phyloP scores from a whole-genome alignment of 2,797 vertebrate species.

The Acanthurus lineatus region DNA sequence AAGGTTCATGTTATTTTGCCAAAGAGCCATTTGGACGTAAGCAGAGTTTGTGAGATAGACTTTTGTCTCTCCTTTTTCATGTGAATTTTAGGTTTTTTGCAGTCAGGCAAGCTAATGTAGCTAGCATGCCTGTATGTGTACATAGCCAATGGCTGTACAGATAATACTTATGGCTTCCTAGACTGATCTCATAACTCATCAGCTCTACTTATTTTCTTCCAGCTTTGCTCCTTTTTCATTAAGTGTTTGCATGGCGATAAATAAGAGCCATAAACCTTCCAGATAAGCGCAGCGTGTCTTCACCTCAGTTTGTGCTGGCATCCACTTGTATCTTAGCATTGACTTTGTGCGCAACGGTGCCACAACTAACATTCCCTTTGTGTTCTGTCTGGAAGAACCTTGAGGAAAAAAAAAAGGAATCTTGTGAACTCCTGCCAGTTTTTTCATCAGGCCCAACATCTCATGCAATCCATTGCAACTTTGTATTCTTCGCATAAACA shows the following conservation, averaged over 20 bases:
- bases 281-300: neutral
- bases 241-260: neutral
- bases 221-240: neutral
- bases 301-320: neutral
- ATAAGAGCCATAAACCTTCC: too few species aligned
- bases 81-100: neutral
- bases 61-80: neutral
- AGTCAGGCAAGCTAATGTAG: neutral
- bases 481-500: conserved; percentile 59
- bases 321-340: neutral
- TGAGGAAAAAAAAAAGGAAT: neutral
- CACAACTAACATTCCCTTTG: neutral
- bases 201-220: neutral
- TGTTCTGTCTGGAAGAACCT: neutral
- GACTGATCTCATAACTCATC: neutral
- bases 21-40: neutral
- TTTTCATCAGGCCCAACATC: conserved; percentile 40
- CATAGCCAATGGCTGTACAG: neutral
- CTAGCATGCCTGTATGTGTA: neutral
- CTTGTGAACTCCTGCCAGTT: conserved; percentile 50
- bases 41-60: neutral
- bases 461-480: conserved; percentile 31
- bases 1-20: too few species aligned
- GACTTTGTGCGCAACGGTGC: neutral
- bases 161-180: neutral